phyloP scores from a whole-genome alignment of 2,797 vertebrate genomes.

The Cetoscarus ocellatus region DNA sequence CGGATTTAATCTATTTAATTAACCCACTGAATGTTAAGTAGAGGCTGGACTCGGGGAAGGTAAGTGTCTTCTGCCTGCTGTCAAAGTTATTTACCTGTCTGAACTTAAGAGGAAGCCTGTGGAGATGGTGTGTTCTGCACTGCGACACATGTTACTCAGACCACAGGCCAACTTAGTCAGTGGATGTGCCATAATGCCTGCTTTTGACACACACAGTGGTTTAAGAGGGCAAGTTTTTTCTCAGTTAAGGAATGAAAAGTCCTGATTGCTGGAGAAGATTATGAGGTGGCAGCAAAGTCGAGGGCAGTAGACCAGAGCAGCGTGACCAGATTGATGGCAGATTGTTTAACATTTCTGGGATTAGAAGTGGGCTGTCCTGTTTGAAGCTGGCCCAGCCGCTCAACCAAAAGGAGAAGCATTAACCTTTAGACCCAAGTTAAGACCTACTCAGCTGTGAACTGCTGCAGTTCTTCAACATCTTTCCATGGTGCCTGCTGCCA shows the following conservation, averaged over 20 bases:
- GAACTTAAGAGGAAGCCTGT: conserved; percentile 14
- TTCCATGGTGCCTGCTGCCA: conserved; percentile 25
- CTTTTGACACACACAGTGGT: conserved; percentile 31
- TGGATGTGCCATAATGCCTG: conserved; percentile 13
- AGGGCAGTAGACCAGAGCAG: conserved; percentile 45
- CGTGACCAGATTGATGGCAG: conserved; percentile 72
- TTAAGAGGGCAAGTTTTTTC: conserved; percentile 52
- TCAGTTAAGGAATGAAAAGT: conserved; percentile 50
- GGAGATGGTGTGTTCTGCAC: conserved; percentile 3
- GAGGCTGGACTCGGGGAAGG: conserved; percentile 44
- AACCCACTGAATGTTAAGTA: conserved; percentile 45
- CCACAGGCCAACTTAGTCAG: not conserved
- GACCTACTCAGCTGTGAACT: conserved; percentile 48
- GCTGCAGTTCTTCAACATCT: conserved; percentile 24
- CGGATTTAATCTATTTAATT: conserved; percentile 58
- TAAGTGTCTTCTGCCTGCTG: conserved; percentile 54
- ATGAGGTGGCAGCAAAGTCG: conserved; percentile 36
- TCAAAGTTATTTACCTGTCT: conserved; percentile 34
- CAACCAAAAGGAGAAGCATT: conserved; percentile 52
- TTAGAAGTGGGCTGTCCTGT: conserved; percentile 58
- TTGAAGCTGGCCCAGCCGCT: conserved; percentile 57
- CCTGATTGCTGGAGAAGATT: conserved; percentile 58
- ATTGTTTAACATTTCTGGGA: conserved; percentile 69
- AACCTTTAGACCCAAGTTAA: conserved; percentile 48
- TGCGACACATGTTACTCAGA: conserved; percentile 40